Evolutionary conservation across 2,797 vertebrate genomes (phyloP).

Genomic region (Nasua narica): DNA sequence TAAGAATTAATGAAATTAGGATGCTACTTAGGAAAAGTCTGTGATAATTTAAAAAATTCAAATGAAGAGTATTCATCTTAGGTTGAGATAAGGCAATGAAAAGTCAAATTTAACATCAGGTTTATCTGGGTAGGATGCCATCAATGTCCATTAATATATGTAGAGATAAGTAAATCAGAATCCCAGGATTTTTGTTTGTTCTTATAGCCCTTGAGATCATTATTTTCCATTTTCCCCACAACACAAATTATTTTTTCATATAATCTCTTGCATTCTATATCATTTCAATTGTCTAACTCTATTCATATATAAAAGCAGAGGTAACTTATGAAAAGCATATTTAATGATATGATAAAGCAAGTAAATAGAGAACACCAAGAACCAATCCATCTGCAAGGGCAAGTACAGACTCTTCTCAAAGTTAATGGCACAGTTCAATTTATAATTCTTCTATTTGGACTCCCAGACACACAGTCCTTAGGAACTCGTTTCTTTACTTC

Average conservation of each 20-base stretch:
- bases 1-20: not conserved
- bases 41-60: conserved; percentile 19
- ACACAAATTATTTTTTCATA: not conserved
- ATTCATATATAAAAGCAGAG: not conserved
- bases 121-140: not conserved
- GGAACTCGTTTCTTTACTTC: not conserved
- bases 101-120: not conserved
- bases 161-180: not conserved
- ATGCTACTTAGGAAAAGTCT: not conserved
- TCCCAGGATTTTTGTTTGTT: not conserved
- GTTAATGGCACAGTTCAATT: not conserved
- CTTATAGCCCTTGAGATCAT: not conserved
- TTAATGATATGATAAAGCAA: not conserved
- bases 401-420: not conserved
- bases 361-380: not conserved
- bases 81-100: not conserved
- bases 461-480: not conserved
- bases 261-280: not conserved
- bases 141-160: too few species aligned
- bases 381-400: not conserved
- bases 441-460: not conserved
- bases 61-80: not conserved
- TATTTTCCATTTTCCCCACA: not conserved
- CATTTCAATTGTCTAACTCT: not conserved
- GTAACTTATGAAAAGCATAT: not conserved